phyloP scores from a whole-genome alignment of 1,140 invertebrate genomes.

The Lordiphosa clarofinis region DNA sequence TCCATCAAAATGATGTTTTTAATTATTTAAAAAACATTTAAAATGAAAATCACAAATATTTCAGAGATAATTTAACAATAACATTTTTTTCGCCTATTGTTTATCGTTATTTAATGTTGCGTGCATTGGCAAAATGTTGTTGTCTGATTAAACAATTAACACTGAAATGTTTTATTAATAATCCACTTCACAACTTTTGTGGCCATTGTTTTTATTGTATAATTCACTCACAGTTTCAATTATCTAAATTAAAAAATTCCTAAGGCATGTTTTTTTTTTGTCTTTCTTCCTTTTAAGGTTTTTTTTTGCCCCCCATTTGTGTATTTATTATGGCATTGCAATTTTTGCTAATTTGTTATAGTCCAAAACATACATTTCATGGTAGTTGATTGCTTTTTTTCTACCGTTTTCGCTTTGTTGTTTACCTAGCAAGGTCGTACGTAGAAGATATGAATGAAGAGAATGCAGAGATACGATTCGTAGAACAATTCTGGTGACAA shows the following conservation, averaged over 20 bases:
- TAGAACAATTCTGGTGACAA: constrained; percentile 40
- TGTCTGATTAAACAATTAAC: constrained; percentile 41
- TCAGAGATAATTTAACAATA: constrained; percentile 19
- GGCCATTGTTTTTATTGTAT: constrained; percentile 3
- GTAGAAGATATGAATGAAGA: constrained; percentile 31
- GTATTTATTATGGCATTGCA: constrained; percentile 10
- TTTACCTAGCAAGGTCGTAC: constrained; percentile 57
- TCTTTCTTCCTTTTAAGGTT: constrained; percentile 35
- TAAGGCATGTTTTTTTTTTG: constrained; percentile 44
- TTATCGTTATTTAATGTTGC: constrained; percentile 9
- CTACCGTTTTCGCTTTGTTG: neutral
- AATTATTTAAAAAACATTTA: constrained; percentile 37
- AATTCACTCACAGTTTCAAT: constrained; percentile 53
- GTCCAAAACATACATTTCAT: constrained; percentile 42
- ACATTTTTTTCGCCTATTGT: constrained; percentile 1
- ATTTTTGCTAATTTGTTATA: constrained; percentile 55
- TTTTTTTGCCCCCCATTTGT: constrained; percentile 26
- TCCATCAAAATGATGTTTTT: constrained; percentile 34
- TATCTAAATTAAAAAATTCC: constrained; percentile 78
- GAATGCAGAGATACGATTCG: constrained; percentile 19
- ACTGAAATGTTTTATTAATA: constrained; percentile 32
- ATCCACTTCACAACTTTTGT: constrained; percentile 18
- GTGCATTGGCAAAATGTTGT: constrained; percentile 5
- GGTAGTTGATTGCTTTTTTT: constrained; percentile 54
- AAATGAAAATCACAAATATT: constrained; percentile 29